phyloP scores from a whole-genome alignment of 2,797 vertebrate genomes.

The Sylvia borin region DNA sequence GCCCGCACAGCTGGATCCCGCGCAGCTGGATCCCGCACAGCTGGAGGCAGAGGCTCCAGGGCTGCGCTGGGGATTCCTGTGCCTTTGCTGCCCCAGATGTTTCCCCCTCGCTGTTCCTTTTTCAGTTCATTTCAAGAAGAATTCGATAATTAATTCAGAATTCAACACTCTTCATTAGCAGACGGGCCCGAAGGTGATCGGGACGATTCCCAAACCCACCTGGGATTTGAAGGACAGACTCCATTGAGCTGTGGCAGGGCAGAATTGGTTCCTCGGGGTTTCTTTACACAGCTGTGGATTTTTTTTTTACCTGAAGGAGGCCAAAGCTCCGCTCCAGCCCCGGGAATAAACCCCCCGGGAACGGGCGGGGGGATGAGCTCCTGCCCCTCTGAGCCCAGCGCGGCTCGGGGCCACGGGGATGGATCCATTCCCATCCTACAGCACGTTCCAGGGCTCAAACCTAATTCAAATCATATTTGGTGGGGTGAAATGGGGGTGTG shows the following conservation, averaged over 20 bases:
- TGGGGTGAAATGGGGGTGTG: neutral
- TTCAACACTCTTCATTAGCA: neutral
- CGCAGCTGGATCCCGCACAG: neutral
- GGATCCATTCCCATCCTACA: neutral
- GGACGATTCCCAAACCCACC: accelerated
- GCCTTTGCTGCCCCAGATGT: neutral
- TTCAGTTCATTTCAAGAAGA: neutral
- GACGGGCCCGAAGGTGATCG: neutral
- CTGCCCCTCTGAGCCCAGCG: accelerated
- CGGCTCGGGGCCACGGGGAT: accelerated
- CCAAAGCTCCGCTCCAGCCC: neutral
- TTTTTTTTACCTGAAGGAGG: neutral
- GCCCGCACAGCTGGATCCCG: neutral
- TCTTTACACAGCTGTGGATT: neutral
- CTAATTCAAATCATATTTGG: accelerated
- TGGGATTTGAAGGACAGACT: neutral
- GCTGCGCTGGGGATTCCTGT: neutral
- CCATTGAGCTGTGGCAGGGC: neutral
- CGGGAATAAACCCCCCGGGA: neutral
- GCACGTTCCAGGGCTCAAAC: neutral
- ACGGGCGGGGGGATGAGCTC: neutral
- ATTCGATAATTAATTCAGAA: neutral
- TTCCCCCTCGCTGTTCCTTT: neutral
- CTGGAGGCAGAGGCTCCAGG: neutral
- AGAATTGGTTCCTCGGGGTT: neutral